These are phyloP conservation scores for Nerophis lumbriciformis DNA, from an alignment of 2,113 vertebrate genomes.

Conservation along the genomic window DNA sequence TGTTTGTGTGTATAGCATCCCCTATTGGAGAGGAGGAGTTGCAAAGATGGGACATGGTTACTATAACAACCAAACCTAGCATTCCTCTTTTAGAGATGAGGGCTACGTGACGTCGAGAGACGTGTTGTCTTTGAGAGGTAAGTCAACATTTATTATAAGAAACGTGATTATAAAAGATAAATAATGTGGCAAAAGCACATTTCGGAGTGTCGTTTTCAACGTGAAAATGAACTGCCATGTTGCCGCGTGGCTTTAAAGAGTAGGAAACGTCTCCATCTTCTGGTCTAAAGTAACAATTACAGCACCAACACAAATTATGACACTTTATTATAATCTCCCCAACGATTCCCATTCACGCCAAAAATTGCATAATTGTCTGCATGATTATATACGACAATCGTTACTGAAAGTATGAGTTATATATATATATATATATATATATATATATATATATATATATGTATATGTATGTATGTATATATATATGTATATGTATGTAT, in stretches of 20 bases:
- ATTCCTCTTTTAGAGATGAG: constrained; percentile 24
- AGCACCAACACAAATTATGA: no score
- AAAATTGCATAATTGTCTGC: no score
- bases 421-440: no score
- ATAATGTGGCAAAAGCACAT: not conserved
- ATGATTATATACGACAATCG: no score
- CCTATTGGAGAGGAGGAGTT: constrained; percentile 39
- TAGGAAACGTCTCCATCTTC: not conserved
- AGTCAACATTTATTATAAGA: not conserved
- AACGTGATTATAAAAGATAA: not conserved
- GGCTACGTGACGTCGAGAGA: constrained; percentile 8
- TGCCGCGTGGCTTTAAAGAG: not conserved
- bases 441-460: no score
- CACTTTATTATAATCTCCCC: no score
- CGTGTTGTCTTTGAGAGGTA: constrained; percentile 8
- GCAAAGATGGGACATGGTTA: constrained; percentile 39
- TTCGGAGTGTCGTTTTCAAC: not conserved
- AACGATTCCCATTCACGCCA: no score
- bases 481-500: no score
- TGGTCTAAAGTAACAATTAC: not conserved
- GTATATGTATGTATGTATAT: no score
- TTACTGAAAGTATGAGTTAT: no score
- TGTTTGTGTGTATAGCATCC: constrained; percentile 23
- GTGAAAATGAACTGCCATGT: not conserved
- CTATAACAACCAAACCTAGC: constrained; percentile 50